Evolutionary conservation across 2,888 invertebrate species (phyloP), one percentile per base, ranked within the genome.

Genomic region (Drosophila emarginata): DNA sequence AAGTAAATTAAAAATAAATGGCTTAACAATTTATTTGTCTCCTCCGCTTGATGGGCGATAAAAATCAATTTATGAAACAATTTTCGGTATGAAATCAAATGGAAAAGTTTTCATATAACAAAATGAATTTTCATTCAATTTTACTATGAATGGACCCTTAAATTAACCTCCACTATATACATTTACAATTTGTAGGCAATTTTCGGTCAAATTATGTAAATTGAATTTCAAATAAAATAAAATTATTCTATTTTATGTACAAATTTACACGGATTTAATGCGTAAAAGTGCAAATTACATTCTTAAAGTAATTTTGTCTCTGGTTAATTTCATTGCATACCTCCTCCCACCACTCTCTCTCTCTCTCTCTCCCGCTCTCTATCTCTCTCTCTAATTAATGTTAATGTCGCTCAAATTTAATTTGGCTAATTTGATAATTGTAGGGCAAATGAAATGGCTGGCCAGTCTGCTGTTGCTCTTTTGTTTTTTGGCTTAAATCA

Each of bases 371-470:
- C 11, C 11, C 9, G 1, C 32, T 23, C 11, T 11, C 4, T 9
- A 1, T 9, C 32, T 11, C 11, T 21, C 9, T 32, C 32, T 18
- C 18, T 45, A 21, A 45, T 45, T 21, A 45, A 45, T 45, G 45
- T 45, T 45, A 45, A 45, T 45, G 45, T 12, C 11, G 45, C 21
- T 12, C 18, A 14, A 45, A 45, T 45, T 45, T 45, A 45, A 45
- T 45, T 45, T 45, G 45, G 45, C 45, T 45, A 45, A 45, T 45
- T 45, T 45, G 45, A 45, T 45, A 45, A 45, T 45, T 45, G 45
- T 14, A 15, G 45, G 45, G 3, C 18, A 21, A 21, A 45, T 21
- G 45, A 21, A 45, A 45, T 45, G 7, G 9, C 32, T 45, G 45
- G 21, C 45, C 14, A 12, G 4, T 39, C 14, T 4, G 6, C 5